Base-by-base conservation (phyloP, 2,888 invertebrate genomes). In the Acanthopleura granulata region DNA sequence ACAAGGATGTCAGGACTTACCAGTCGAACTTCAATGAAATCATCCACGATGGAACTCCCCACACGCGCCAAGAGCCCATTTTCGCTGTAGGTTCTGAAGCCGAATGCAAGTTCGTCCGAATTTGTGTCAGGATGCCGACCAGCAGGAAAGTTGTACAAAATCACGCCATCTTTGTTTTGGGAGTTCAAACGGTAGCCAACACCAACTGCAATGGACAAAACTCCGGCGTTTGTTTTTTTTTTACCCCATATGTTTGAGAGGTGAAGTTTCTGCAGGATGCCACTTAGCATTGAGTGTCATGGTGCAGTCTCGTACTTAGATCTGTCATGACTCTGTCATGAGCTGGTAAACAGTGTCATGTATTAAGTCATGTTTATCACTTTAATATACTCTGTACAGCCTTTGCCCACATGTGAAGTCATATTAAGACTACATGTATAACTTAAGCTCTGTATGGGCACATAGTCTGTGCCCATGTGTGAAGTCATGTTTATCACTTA, bases 371-470 rank as follows among this genome's bases (percentile, higher is more conserved):
- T 6, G 40, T 40, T 40, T 9, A 40, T 40, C 9, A 40, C 40
- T 40, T 40, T n/a, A n/a, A n/a, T n/a, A 40, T 9, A 40, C 40
- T 40, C 40, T 40, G 40, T 40, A 40, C 40, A 40, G 40, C 40
- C 40, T 40, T 3, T 40, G 40, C 40, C 40, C 40, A 40, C 80
- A 75, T 80, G 87, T 14, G 84, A 85, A 9, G 88, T 88, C 84
- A 86, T 84, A 51, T 84, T 85, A 75, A 89, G 89, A 80, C 89
- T 85, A 77, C 89, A 89, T n/a, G n/a, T n/a, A n/a, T n/a, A n/a
- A n/a, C n/a, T n/a, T n/a, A n/a, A n/a, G n/a, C n/a, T n/a, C n/a
- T n/a, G n/a, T n/a, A n/a, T n/a, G n/a, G n/a, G n/a, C n/a, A n/a
- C n/a, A n/a, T n/a, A n/a, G n/a, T n/a, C n/a, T n/a, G n/a, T n/a